Evolutionary conservation across 1,140 invertebrate species (phyloP).

Genomic region (Plutomurus gul): DNA sequence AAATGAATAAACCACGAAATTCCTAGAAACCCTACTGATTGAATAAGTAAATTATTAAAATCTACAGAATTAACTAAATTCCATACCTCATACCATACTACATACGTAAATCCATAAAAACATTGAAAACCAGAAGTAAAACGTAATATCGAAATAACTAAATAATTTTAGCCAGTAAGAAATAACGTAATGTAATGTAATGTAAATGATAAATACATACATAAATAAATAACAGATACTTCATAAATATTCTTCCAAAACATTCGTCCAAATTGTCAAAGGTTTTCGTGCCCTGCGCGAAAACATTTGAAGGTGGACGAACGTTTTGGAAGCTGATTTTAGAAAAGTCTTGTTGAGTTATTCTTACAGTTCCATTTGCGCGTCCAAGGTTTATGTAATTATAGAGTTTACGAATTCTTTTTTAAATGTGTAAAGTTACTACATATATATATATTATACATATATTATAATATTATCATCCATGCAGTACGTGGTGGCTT

Average conservation of each 20-base stretch:
- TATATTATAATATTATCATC: no score
- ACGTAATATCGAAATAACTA: constrained; percentile 27
- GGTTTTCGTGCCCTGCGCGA: no score
- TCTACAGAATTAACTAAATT: constrained; percentile 11
- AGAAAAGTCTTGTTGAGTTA: neutral
- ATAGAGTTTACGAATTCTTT: constrained; percentile 3
- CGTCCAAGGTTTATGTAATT: neutral
- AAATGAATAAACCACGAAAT: constrained; percentile 15
- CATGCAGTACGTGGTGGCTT: no score
- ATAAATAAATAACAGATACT: constrained; percentile 26
- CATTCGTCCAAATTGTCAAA: neutral
- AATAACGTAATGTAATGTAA: constrained; percentile 10
- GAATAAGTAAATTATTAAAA: neutral
- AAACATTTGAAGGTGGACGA: neutral
- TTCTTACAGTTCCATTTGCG: neutral
- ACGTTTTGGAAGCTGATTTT: neutral
- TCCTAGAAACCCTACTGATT: constrained; percentile 19
- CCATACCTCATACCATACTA: constrained; percentile 23
- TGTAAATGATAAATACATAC: constrained; percentile 5
- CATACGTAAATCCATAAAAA: constrained; percentile 22
- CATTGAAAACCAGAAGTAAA: constrained; percentile 24
- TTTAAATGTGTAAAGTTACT: neutral
- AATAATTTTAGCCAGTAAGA: neutral
- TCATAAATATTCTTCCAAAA: constrained; percentile 11
- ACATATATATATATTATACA: neutral